Evolutionary conservation across 2,113 vertebrate species (phyloP).

Genomic region (Oenanthe oenanthe): DNA sequence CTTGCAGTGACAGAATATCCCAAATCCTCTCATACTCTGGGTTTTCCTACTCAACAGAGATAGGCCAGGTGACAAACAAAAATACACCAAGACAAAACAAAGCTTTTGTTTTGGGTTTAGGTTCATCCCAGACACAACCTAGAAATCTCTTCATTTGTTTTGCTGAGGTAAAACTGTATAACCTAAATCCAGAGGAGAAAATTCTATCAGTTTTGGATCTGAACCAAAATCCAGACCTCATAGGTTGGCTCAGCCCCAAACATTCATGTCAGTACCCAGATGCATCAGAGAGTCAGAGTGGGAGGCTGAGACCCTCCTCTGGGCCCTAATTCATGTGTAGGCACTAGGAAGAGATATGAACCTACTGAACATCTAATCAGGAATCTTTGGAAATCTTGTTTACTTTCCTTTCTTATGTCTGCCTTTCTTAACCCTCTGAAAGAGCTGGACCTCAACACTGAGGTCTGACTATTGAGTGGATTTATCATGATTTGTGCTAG

Average conservation of each 20-base stretch:
- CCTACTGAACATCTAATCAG: background rate
- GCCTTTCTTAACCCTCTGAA: background rate
- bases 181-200: background rate
- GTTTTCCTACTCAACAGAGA: background rate
- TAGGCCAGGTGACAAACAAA: background rate
- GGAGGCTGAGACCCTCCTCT: slow-evolving; percentile 32
- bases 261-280: background rate
- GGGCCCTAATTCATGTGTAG: background rate
- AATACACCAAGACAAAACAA: background rate
- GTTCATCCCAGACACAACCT: background rate
- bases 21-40: background rate
- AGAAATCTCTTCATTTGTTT: background rate
- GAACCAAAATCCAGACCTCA: slow-evolving; percentile 17
- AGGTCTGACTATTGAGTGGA: background rate
- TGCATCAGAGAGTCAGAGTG: slow-evolving; percentile 24
- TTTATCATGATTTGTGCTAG: background rate
- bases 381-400: background rate
- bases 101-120: background rate
- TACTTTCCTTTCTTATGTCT: background rate
- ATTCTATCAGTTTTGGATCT: background rate
- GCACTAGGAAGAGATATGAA: slow-evolving; percentile 1
- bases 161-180: background rate
- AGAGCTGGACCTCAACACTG: background rate
- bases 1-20: background rate
- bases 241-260: background rate